These are phyloP conservation scores for Arge pagana DNA, from an alignment of 2,888 invertebrate genomes.

Conservation along the genomic window DNA sequence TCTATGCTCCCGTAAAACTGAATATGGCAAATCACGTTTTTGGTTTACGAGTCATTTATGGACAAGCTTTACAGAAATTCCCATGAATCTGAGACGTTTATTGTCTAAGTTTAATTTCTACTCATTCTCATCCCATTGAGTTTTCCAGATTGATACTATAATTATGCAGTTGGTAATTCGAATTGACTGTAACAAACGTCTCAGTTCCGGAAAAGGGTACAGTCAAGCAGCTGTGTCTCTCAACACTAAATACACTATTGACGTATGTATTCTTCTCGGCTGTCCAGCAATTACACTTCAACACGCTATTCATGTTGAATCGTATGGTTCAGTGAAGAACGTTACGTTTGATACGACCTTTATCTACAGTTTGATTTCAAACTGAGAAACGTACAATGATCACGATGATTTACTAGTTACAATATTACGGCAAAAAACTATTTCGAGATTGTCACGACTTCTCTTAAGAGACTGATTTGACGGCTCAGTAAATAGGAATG, in stretches of 20 bases:
- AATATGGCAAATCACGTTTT: slow-evolving; percentile 36
- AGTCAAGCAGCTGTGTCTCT: slow-evolving; percentile 8
- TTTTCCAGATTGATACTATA: background rate
- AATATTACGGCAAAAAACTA: too few species aligned
- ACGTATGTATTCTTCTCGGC: slow-evolving; percentile 8
- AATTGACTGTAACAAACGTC: slow-evolving; percentile 4
- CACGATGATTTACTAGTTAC: too few species aligned
- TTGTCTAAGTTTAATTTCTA: background rate
- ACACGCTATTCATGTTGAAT: too few species aligned
- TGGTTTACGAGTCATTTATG: slow-evolving; percentile 30
- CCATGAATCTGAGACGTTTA: slow-evolving; percentile 12
- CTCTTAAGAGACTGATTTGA: too few species aligned
- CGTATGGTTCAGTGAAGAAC: too few species aligned
- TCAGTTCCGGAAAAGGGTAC: slow-evolving; percentile 11
- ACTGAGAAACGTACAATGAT: too few species aligned
- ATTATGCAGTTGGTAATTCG: background rate
- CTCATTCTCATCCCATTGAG: background rate
- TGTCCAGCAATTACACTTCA: slow-evolving; percentile 4
- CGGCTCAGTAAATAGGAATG: too few species aligned
- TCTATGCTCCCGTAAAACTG: slow-evolving; percentile 28
- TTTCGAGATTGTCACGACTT: too few species aligned
- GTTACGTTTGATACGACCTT: too few species aligned
- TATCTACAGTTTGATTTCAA: too few species aligned
- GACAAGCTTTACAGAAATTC: slow-evolving; percentile 13
- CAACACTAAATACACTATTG: slow-evolving; percentile 9